Evolutionary conservation across 2,113 vertebrate species (phyloP).

Genomic region (Sclerurus mexicanus): DNA sequence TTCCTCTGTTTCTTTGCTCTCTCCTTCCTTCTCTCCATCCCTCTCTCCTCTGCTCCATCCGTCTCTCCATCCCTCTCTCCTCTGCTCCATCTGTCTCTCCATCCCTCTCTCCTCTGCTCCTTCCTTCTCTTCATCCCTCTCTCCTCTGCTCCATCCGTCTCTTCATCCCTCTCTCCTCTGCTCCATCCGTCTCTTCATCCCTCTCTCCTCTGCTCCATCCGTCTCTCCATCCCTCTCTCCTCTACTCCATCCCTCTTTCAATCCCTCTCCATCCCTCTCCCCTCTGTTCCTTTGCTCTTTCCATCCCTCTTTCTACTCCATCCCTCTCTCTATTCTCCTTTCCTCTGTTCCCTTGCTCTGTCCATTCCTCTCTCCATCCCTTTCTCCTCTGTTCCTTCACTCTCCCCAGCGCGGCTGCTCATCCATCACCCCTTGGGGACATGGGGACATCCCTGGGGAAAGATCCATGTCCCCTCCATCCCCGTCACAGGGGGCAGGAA

Average conservation of each 20-base stretch:
- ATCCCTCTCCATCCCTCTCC: background rate
- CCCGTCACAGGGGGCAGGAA: background rate
- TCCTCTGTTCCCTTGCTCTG: too few species aligned
- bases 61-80: background rate
- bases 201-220: background rate
- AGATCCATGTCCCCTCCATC: fast-evolving
- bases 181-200: background rate
- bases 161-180: background rate
- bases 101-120: too few species aligned
- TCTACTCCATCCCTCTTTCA: background rate
- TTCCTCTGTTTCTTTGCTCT: background rate
- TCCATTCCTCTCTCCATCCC: too few species aligned
- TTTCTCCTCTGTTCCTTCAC: background rate
- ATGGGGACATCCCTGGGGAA: fast-evolving
- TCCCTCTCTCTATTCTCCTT: too few species aligned
- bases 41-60: background rate
- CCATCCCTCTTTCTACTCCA: background rate
- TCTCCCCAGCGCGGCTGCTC: fast-evolving
- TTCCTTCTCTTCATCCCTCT: background rate
- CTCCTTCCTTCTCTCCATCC: background rate
- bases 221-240: background rate
- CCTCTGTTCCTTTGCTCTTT: background rate
- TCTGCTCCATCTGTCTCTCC: background rate
- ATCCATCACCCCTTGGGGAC: background rate
- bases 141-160: background rate